phyloP scores from a whole-genome alignment of 1,140 invertebrate species.

The Saccostrea cuccullata region DNA sequence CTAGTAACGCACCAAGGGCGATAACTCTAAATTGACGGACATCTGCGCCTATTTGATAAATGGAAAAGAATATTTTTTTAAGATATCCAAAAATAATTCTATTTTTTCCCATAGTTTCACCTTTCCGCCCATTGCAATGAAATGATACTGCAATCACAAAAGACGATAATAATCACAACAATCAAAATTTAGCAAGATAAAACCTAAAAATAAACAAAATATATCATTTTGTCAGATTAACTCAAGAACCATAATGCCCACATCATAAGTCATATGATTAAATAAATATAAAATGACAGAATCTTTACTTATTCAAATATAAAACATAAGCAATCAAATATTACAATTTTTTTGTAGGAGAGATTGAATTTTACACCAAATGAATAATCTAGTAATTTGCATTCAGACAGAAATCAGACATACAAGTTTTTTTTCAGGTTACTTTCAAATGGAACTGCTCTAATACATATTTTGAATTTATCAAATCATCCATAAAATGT shows the following conservation, averaged over 20 bases:
- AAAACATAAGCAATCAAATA: no score
- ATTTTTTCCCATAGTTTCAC: background rate
- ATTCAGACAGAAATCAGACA: no score
- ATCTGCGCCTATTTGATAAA: background rate
- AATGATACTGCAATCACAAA: constrained; percentile 18
- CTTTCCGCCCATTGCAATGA: constrained; percentile 29
- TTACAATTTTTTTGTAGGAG: no score
- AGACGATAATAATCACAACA: background rate
- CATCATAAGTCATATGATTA: background rate
- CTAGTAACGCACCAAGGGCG: constrained; percentile 2
- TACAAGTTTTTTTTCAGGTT: no score
- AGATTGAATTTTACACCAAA: no score
- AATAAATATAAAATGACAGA: no score
- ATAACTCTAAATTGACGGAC: constrained; percentile 31
- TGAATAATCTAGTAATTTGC: no score
- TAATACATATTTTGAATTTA: no score
- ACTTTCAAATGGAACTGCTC: no score
- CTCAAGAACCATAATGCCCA: background rate
- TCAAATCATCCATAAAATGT: no score
- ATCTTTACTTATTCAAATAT: no score
- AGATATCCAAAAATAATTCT: background rate
- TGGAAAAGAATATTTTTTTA: background rate
- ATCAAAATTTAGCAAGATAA: background rate
- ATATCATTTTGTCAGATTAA: background rate
- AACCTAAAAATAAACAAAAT: background rate